Percentiles rank a stretch among this genome's conserved stretches.
These are phyloP conservation scores for Dreissena rostriformis DNA, from an alignment of 1,140 invertebrate species.

Conservation along the genomic window DNA sequence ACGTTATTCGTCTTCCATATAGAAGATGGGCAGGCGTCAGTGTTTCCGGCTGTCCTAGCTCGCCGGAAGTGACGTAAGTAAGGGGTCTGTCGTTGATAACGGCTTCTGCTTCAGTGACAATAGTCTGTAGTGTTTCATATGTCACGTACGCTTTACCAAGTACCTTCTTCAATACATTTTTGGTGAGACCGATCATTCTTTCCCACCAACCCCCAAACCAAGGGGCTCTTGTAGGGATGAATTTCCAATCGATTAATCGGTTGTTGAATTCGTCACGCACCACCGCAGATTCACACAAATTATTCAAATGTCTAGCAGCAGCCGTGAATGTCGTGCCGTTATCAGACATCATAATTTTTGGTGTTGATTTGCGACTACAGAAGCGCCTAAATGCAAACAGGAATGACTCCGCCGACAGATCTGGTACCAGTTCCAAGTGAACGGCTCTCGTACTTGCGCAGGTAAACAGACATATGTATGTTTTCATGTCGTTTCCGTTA, in stretches of 20 bases:
- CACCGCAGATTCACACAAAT: not conserved
- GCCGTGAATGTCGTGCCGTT: slow-evolving; percentile 26
- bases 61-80: slow-evolving; percentile 21
- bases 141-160: slow-evolving; percentile 59
- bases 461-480: slow-evolving; percentile 4
- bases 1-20: slow-evolving; percentile 7
- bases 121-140: slow-evolving; percentile 65
- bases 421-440: slow-evolving; percentile 44
- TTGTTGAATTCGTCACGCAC: slow-evolving; percentile 5
- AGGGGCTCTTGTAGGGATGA: slow-evolving; percentile 65
- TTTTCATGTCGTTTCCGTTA: not conserved
- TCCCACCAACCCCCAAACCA: slow-evolving; percentile 82
- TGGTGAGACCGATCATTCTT: slow-evolving; percentile 75
- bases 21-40: slow-evolving; percentile 25
- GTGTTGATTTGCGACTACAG: slow-evolving; percentile 26
- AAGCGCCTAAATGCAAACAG: slow-evolving; percentile 46
- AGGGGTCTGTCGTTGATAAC: slow-evolving; percentile 27
- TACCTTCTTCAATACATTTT: slow-evolving; percentile 71
- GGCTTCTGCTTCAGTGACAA: slow-evolving; percentile 65
- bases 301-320: not conserved
- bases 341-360: slow-evolving; percentile 40
- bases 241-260: not conserved
- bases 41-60: slow-evolving; percentile 4
- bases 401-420: slow-evolving; percentile 33
- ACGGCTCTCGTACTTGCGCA: slow-evolving; percentile 19